Evolutionary conservation across 2,888 invertebrate species (phyloP), one percentile per base, ranked within the genome.

Genomic region (Lochmaea crataegi): DNA sequence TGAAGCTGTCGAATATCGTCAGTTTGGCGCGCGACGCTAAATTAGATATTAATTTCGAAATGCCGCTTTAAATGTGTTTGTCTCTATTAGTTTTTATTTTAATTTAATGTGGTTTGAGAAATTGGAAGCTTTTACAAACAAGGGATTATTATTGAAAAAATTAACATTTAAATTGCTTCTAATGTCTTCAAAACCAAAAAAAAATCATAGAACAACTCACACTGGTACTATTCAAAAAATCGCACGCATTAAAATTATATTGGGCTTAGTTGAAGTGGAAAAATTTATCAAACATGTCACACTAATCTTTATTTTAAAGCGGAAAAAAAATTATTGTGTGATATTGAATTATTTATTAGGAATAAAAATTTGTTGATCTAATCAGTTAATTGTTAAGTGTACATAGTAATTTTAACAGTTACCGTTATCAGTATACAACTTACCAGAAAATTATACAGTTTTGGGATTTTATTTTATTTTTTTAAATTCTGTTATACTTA

Each of bases 31-130:
- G 92, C 78, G 91, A 92, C 83, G 94, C 94, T 64, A 90, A 92
- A 79, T 90, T 96, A 77, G 94, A 94, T 85, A 93, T 96, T 77
- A 94, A 93, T 86, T 96, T 96, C 87, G 93, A 94, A 87, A 87
- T 87, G 81, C 87, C 87, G 14, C 75, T 84, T 71, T 84, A 84
- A 82, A 60, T 48, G 9, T n/a, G 22, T 56, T 48, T 14, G 1
- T 22, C 12, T 69, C 10, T 22, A 61, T 10, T 41, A 53, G n/a
- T 41, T 42, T 63, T 63, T 61, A 61, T 41, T 61, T 51, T 18
- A 16, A 48, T n/a, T n/a, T 14, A 12, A 48, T 16, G 9, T 18
- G n/a, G 16, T 10, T 18, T 53, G 10, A 53, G 53, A 18, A 16
- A 18, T 53, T 53, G 16, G 53, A 53, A 53, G 53, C 53, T 9